Conservation (phyloP, 2,888 invertebrate species). For the Drosophila barbarae region DNA sequence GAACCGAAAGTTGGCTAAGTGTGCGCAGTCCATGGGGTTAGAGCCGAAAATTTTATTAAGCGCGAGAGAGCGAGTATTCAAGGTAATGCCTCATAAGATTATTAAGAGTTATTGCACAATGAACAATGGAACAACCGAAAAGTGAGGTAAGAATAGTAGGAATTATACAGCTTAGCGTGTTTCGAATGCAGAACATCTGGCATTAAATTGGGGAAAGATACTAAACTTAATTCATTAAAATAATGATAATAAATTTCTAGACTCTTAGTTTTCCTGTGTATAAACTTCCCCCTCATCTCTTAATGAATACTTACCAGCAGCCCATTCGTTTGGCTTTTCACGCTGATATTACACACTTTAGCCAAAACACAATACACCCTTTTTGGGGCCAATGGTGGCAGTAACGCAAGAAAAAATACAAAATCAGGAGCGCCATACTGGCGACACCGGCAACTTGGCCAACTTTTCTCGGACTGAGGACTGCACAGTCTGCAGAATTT, state of each 20-base stretch:
- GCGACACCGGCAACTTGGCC: conserved; percentile 63
- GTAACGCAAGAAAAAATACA: conserved; percentile 20
- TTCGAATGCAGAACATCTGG: neutral
- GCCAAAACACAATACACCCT: neutral
- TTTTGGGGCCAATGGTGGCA: neutral
- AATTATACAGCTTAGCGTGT: neutral
- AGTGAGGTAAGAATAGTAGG: neutral
- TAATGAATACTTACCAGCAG: neutral
- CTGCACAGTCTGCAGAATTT: conserved; percentile 61
- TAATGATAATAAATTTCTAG: too few relatives aligned
- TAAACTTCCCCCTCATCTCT: neutral
- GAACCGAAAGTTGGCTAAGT: conserved; percentile 23
- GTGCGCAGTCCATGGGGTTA: neutral
- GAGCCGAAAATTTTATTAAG: conserved; percentile 22
- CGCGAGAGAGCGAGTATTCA: neutral
- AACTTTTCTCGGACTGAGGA: conserved; percentile 48
- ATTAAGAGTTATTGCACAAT: conserved; percentile 65
- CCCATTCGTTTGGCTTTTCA: neutral
- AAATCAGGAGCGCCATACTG: conserved; percentile 32
- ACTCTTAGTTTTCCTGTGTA: neutral
- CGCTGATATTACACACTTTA: neutral
- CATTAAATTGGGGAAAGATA: neutral
- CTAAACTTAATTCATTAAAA: neutral
- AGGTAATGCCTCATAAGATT: conserved; percentile 52
- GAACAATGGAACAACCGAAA: conserved; percentile 39